A percentile compares a stretch with the other conserved stretches of the same genome.
Evolutionary conservation across 2,113 vertebrate species (phyloP).

Genomic region (Nipponia nippon): DNA sequence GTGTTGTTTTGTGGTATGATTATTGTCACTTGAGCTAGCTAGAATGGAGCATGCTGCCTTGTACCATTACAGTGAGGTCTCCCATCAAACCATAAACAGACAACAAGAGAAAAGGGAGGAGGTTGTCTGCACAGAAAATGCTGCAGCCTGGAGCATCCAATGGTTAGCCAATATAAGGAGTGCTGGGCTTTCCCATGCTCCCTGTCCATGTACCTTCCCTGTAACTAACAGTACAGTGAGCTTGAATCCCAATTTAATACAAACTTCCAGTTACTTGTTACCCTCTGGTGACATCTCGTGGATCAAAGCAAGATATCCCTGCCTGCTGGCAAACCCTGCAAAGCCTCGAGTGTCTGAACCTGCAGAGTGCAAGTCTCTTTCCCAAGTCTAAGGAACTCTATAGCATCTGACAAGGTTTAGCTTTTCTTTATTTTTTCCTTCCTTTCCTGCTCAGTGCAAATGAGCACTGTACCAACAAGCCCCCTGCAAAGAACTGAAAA

Average conservation of each 20-base stretch:
- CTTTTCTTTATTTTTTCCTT: not conserved
- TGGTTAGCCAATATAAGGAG: not conserved
- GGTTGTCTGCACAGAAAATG: not conserved
- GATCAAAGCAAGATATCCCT: not conserved
- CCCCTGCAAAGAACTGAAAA: not conserved
- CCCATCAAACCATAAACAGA: not conserved
- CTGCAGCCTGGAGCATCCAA: not conserved
- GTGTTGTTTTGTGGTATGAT: not conserved
- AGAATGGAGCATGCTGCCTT: not conserved
- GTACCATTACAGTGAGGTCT: not conserved
- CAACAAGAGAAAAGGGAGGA: not conserved
- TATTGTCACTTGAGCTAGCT: not conserved
- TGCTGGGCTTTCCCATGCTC: not conserved
- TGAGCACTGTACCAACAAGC: not conserved
- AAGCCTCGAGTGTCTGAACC: not conserved
- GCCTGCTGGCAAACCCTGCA: not conserved
- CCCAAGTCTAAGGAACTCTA: not conserved
- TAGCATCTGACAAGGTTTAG: not conserved
- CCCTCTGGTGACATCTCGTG: slow-evolving; percentile 44
- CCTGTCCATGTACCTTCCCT: not conserved
- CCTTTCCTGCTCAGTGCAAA: not conserved
- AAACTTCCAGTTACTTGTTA: not conserved
- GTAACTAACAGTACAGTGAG: not conserved
- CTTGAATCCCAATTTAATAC: not conserved
- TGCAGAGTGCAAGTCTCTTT: not conserved